Evolutionary conservation across 2,113 vertebrate genomes (phyloP), one percentile per base, ranked within the genome.

Genomic region (Seriola aureovittata): DNA sequence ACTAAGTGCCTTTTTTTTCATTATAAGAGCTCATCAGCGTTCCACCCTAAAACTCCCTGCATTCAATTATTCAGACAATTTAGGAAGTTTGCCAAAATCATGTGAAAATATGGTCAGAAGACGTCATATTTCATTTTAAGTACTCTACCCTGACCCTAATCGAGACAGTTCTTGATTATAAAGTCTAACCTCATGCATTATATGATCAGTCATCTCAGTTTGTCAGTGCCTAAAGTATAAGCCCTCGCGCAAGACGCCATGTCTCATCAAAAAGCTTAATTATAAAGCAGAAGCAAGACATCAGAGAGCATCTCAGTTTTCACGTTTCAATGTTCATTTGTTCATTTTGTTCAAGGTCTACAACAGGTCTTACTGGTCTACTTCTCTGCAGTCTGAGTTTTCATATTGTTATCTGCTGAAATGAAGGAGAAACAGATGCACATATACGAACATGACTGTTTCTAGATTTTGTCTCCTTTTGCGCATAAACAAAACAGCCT

Each of bases 131-230:
- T 75, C 11, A 48, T 71, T 65, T 79, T 36, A 65, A 48, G 64
- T 40, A 17, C 11, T 52, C 21, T 23, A 46, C 46, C 17, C 17
- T 59, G 59, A 75, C 60, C 67, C 42, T 52, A 21, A 54, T 16
- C 17, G 14, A 58, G 8, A 13, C 19, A 54, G 40, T 59, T 57
- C 25, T 68, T 50, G 29, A 48, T 77, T 66, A 32, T 23, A 19
- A 60, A 34, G 32, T 36, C 48, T 8, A 70, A 82, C 23, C 42
- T 65, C 1, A 16, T 65, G 19, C 57, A 50, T 36, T 76, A 71
- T 10, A n/a, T 21, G 62, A 73, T 85, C 60, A 67, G 38, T 67
- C 64, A 29, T 85, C 55, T 68, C 67, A 29, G 29, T 29, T 29
- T 29, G 29, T 29, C 29, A 29, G 29, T 29, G 29, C 29, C 29